phyloP scores from a whole-genome alignment of 2,797 vertebrate species.

The Phataginus tricuspis region DNA sequence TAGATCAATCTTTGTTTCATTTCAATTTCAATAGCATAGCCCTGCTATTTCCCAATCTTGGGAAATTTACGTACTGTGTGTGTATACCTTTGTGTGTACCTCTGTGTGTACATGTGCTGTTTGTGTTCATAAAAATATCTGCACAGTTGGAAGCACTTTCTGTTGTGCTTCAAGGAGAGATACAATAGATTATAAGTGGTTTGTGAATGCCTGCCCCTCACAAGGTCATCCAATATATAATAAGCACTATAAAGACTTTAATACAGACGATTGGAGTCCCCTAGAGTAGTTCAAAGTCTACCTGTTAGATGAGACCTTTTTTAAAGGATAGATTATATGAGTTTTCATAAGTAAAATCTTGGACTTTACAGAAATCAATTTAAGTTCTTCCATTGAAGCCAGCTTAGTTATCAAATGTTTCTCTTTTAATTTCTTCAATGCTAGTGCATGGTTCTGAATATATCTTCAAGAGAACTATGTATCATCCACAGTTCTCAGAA shows the following conservation, averaged over 20 bases:
- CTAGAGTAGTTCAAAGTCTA: background rate
- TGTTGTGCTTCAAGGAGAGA: background rate
- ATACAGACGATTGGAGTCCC: background rate
- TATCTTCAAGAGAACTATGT: background rate
- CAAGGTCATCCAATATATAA: background rate
- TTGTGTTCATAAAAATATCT: background rate
- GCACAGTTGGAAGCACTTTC: background rate
- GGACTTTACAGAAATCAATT: background rate
- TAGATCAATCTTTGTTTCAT: background rate
- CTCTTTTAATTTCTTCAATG: background rate
- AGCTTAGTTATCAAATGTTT: background rate
- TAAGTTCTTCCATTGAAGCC: background rate
- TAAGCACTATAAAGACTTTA: background rate
- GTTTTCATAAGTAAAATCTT: background rate
- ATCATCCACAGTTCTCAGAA: background rate
- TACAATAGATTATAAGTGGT: background rate
- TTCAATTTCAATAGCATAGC: background rate
- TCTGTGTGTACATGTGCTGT: fast-evolving
- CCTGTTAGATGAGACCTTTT: background rate
- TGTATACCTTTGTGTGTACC: background rate
- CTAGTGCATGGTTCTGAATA: background rate
- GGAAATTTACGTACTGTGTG: background rate
- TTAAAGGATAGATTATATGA: background rate
- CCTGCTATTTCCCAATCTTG: background rate
- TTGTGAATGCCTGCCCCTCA: background rate